phyloP scores from a whole-genome alignment of 2,113 vertebrate genomes.

The Mastomys coucha region DNA sequence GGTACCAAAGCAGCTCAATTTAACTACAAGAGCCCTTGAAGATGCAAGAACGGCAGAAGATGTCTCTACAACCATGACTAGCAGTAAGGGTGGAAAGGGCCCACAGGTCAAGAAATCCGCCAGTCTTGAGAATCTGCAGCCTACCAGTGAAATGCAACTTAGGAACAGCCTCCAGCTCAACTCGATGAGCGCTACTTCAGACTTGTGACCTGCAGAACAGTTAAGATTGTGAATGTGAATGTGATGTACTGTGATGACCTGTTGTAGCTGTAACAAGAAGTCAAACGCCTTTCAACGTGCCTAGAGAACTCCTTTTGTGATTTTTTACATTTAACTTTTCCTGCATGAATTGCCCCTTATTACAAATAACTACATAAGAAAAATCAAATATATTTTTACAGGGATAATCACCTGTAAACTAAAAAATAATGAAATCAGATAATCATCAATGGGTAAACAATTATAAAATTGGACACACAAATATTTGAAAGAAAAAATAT shows the following conservation, averaged over 20 bases:
- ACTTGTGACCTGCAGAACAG: background rate
- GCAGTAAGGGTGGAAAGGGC: background rate
- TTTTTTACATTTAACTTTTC: background rate
- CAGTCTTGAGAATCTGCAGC: background rate
- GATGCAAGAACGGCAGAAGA: background rate
- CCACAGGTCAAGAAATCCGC: background rate
- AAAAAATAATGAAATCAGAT: constrained; percentile 31
- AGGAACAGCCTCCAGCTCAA: background rate
- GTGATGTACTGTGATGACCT: background rate
- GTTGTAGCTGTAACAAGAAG: background rate
- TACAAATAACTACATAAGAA: background rate
- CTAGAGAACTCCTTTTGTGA: background rate
- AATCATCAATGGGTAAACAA: background rate
- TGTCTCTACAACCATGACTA: background rate
- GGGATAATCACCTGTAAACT: background rate
- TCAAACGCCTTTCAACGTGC: background rate
- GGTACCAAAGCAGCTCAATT: background rate
- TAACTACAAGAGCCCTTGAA: background rate
- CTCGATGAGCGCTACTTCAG: background rate
- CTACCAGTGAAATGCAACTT: background rate
- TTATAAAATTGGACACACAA: background rate
- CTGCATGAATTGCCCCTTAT: background rate
- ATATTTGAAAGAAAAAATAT: background rate
- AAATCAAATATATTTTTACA: constrained; percentile 8
- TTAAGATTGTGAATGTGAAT: background rate